phyloP scores from a whole-genome alignment of 2,888 invertebrate genomes.

The Drosophila macrospina region DNA sequence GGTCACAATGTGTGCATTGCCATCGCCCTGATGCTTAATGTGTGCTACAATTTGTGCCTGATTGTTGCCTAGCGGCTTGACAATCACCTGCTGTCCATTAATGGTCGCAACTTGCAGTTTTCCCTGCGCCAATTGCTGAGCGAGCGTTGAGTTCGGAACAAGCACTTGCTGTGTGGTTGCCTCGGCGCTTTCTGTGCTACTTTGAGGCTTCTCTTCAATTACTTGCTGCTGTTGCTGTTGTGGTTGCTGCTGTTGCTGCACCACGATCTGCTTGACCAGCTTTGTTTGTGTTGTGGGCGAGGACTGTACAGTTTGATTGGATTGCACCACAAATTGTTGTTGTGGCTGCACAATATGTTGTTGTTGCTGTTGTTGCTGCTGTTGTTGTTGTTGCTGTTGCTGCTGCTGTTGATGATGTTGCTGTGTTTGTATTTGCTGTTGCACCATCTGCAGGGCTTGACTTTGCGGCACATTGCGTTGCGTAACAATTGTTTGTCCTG shows the following conservation, averaged over 20 bases:
- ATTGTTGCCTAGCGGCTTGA: conserved; percentile 91
- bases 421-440: conserved; percentile 68
- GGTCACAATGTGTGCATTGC: conserved; percentile 85
- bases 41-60: conserved; percentile 92
- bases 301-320: conserved; percentile 68
- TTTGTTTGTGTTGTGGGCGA: conserved; percentile 63
- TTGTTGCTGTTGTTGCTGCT: conserved; percentile 65
- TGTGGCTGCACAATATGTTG: conserved; percentile 77
- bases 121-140: conserved; percentile 92
- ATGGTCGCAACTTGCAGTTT: conserved; percentile 94
- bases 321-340: conserved; percentile 77
- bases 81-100: conserved; percentile 93
- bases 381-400: conserved; percentile 56
- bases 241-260: conserved; percentile 67
- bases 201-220: conserved; percentile 71
- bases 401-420: conserved; percentile 55
- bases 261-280: conserved; percentile 77
- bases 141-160: conserved; percentile 91
- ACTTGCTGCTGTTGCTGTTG: conserved; percentile 64
- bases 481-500: conserved; percentile 85
- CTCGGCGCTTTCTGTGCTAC: conserved; percentile 75
- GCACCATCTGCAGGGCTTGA: conserved; percentile 74
- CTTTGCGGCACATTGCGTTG: conserved; percentile 83
- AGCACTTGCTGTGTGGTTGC: conserved; percentile 88
- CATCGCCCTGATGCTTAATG: conserved; percentile 87